Base-by-base conservation (phyloP, 2,797 vertebrate genomes). In the Chelon labrosus region DNA sequence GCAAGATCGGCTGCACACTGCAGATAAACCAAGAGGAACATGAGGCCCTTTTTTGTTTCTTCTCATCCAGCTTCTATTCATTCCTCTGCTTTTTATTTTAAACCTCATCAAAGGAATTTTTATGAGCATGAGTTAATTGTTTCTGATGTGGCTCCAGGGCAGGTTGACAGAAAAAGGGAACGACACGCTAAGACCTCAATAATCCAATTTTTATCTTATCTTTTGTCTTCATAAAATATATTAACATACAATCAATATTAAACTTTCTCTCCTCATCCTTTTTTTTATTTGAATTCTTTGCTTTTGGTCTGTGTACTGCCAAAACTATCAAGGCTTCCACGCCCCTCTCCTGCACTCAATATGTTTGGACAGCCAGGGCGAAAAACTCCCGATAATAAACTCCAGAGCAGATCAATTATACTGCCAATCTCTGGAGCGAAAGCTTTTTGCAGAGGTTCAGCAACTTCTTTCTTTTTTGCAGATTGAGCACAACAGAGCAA, bases 361-460 rank as follows among this genome's bases (percentile, higher is more conserved):
- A 42, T 84, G 83, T 85, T 88, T 85, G 77, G 65, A 88, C 79
- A 79, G 67, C 68, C 73, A 52, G 51, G 12, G 42, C 79, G 75
- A 65, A 52, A 77, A 69, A 67, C 49, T 82, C 51, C 13, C 61
- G 41, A 86, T 86, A 82, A 92, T 90, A 82, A 83, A 90, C 78
- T 78, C 60, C 68, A 80, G 77, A 78, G 22, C 70, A 60, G 76
- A 86, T 81, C 65, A 64, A 69, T 88, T 84, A 75, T 59, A 41
- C 50, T 67, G 73, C 52, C 49, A 70, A 35, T 63, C 53, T 78
- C 51, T 10, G 54, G 10, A 44, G 20, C 1, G 2, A 39, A 19
- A 52, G 41, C 19, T 44, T 22, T 55, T 50, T 27, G n/a, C 27
- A 10, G 4, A 41, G 10, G 50, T 65, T 74, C 80, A 41, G 53